Base-by-base conservation (phyloP, 2,113 vertebrate species). In the Abramis brama region DNA sequence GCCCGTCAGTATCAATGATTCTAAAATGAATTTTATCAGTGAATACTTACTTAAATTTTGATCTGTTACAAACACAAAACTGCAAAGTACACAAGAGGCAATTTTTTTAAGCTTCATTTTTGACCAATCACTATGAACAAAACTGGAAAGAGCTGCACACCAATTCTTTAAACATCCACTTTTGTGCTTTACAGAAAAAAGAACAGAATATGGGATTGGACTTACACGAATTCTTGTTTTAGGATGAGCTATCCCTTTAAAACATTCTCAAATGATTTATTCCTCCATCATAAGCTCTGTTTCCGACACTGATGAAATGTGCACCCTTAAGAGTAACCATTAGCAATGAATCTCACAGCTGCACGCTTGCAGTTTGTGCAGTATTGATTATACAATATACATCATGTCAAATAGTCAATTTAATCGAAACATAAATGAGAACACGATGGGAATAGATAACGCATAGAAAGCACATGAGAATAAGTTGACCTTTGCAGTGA, bases 361-460 rank as follows among this genome's bases (percentile, higher is more conserved):
- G 64, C 43, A 70, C 1, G 30, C 21, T 55, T 82, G 64, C 80
- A 70, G 80, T 71, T 71, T 82, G 62, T 23, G 11, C 45, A 55
- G 62, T 71, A 82, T 68, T 71, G 80, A 82, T 82, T 82, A 55
- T 36, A 70, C 80, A 55, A 71, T 82, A 82, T 71, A 71, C 80
- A 70, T 55, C 80, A 55, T 71, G 80, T 71, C 80, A 82, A 82
- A 82, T 52, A 68, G 43, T 50, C 62, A 82, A 82, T 68, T 43
- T 64, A 47, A 62, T 80, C 59, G 62, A 82, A 82, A 82, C 43
- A 82, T 47, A 47, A 70, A 71, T 68, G 47, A 21, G 80, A 82
- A 50, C 79, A 66, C 30, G n/a, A 27, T 10, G 3, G 50, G 77
- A 79, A 79, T 43, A 82, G 47, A 57, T 52, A 82, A 23, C 19